Evolutionary conservation across 2,888 invertebrate species (phyloP).

Genomic region (Agriotes lineatus): DNA sequence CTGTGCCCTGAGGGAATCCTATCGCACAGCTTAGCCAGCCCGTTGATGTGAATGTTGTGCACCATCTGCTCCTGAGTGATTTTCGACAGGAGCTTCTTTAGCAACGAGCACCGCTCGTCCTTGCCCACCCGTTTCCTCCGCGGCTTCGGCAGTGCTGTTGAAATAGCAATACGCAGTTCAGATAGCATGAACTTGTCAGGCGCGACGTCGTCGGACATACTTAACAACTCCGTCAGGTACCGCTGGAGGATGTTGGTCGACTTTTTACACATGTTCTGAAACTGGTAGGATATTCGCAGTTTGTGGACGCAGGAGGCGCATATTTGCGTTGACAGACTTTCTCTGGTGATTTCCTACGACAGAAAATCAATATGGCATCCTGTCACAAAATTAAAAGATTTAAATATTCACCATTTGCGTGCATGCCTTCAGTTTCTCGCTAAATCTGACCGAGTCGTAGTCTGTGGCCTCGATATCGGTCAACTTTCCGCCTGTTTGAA

Average conservation of each 20-base stretch:
- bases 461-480: conserved; percentile 60
- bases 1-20: conserved; percentile 16
- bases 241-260: conserved; percentile 61
- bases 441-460: conserved; percentile 61
- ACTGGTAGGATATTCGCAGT: conserved; percentile 62
- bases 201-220: conserved; percentile 50
- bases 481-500: conserved; percentile 59
- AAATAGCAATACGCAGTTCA: conserved; percentile 57
- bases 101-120: conserved; percentile 61
- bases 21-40: conserved; percentile 40
- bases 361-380: conserved; percentile 63
- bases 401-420: conserved; percentile 62
- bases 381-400: conserved; percentile 47
- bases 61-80: conserved; percentile 46
- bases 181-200: conserved; percentile 56
- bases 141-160: conserved; percentile 26
- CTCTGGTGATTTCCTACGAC: conserved; percentile 60
- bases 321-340: conserved; percentile 61
- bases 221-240: conserved; percentile 59
- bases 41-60: conserved; percentile 40
- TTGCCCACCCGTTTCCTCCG: conserved; percentile 60
- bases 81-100: conserved; percentile 59
- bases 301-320: conserved; percentile 62
- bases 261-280: conserved; percentile 62
- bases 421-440: conserved; percentile 62